Evolutionary conservation across 2,888 invertebrate species (phyloP), one percentile per base, ranked within the genome.

Genomic region (Liodrosophila aerea): DNA sequence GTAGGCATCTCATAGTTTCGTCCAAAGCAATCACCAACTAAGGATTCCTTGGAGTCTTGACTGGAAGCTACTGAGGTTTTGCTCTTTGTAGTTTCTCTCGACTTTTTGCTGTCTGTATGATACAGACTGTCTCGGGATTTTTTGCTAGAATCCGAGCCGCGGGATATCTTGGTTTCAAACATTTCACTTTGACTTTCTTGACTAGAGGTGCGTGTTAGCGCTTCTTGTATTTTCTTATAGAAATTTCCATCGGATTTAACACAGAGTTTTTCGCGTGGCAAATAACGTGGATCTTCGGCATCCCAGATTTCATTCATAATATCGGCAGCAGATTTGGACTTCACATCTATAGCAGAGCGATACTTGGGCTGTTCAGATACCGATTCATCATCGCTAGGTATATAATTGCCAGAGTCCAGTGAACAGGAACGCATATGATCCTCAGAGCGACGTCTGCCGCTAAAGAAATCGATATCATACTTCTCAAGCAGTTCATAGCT

Each of bases 401-500:
- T 91, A 75, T 94, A 94, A 89, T 95, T 95, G 60, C 94, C 94
- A 1, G 95, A 95, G 89, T 95, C 95, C 56, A 95, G 91, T 67
- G 94, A 94, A 86, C 94, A 94, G 49, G 94, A 94, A 72, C 94
- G 92, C 65, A 92, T 91, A 80, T 91, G 91, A 47, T 90, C 90
- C 66, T 89, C 88, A n/a, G 91, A 89, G 31, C 89, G 88, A 49
- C 90, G 87, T 40, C 87, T 87, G 33, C 87, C 86, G 44, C 85
- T 85, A 61, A 89, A 89, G 73, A 88, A 87, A 57, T 88, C 89
- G 59, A 88, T 87, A 54, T 90, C 94, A 59, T 94, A 94, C 86
- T 94, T 94, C 88, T 96, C 96, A 63, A 96, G 91, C 16, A 96
- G 90, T 88, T 96, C 96, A 89, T 96, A 96, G 82, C 96, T 96